Base-by-base conservation (phyloP, 2,797 vertebrate genomes). In the Florisuga fusca region DNA sequence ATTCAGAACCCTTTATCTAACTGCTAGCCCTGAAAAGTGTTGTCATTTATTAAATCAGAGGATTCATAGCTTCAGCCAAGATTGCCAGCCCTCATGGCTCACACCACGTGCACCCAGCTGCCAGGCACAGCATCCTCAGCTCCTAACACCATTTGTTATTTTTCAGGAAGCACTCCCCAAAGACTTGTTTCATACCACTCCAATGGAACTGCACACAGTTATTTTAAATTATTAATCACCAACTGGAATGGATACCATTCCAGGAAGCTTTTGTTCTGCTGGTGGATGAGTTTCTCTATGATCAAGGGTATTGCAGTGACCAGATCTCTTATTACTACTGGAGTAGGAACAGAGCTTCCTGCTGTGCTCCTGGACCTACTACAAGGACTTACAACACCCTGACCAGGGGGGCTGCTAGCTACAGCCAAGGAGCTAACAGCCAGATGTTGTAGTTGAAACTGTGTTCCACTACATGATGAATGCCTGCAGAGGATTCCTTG, bases 21-120 rank as follows among this genome's bases (percentile, higher is more conserved):
- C 4, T 25, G 20, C 19, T 54, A 66, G 19, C 10, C 12, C 13
- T 0, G 0, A 1, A 6, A 8, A 15, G 45, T 27, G 4, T 1
- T 61, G 26, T 33, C 17, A 43, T 51, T 75, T 63, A 59, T n/a
- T 45, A 76, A 62, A 46, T 45, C 45, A 87, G 27, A 38, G 16
- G 17, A 76, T 48, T 53, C 15, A 1, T 26, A 53, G 33, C 63
- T 61, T 72, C 67, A 88, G 46, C 22, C 31, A 57, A 66, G 31
- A 33, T 7, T 61, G 38, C 11, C 23, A 46, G 55, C 12, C 31
- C 10, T 41, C 43, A n/a, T 3, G 9, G 33, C 29, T 57, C 36
- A 57, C 33, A 68, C 9, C 8, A 64, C 31, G 7, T 11, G 41
- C 9, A 33, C 20, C 20, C 36, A 75, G 34, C 23, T 26, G 10